Evolutionary conservation across 53 echinoderm and acorn worm genomes (phyloP).

Genomic region (Luidia sarsii): DNA sequence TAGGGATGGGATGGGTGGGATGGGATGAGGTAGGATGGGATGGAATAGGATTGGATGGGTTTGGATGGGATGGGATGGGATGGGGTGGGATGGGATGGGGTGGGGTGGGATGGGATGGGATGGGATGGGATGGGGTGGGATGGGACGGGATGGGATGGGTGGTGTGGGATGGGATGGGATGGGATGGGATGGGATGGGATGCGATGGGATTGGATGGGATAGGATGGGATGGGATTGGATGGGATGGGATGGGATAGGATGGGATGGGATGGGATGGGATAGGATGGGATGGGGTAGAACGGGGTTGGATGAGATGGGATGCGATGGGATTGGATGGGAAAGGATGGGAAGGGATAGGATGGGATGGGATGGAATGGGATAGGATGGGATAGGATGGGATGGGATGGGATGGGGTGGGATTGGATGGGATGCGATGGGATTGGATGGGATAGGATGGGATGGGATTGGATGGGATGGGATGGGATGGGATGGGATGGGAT

Average conservation of each 20-base stretch:
- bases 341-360: conserved; percentile 1
- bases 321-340: conserved; percentile 1
- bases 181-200: conserved; percentile 22
- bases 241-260: not conserved
- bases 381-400: conserved; percentile 1
- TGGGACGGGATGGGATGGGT: not conserved
- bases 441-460: conserved; percentile 18
- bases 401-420: conserved; percentile 20
- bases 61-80: conserved; percentile 1
- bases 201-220: conserved; percentile 12
- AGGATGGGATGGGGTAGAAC: not conserved
- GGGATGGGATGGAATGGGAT: conserved; percentile 8
- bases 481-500: conserved; percentile 17
- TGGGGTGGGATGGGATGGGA: conserved; percentile 12
- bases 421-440: conserved; percentile 21
- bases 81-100: conserved; percentile 17
- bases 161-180: conserved; percentile 28
- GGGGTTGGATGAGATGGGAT: not conserved
- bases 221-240: conserved; percentile 11
- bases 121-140: conserved; percentile 14
- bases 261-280: conserved; percentile 1
- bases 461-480: conserved; percentile 12
- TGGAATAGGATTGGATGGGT: not conserved
- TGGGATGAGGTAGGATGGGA: conserved; percentile 19
- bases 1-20: conserved; percentile 34